Evolutionary conservation across 2,888 invertebrate genomes (phyloP).

Genomic region (Andrena chrysosceles): DNA sequence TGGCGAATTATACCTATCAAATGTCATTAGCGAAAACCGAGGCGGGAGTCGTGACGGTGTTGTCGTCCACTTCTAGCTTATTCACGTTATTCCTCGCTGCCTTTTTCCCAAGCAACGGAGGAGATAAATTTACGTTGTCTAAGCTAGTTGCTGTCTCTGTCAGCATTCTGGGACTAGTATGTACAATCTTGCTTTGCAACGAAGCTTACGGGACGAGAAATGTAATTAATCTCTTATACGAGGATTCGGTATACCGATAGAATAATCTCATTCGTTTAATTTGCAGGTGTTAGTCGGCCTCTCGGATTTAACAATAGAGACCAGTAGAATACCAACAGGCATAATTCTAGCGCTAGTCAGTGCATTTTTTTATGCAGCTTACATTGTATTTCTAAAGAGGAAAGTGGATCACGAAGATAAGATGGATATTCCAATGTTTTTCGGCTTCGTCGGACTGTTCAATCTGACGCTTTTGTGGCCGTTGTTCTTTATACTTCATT

Average conservation of each 20-base stretch:
- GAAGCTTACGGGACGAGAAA: not conserved
- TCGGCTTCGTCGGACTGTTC: conserved; percentile 97
- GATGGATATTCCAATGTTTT: conserved; percentile 97
- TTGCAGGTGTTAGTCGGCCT: conserved; percentile 91
- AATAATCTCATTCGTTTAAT: conserved; percentile 53
- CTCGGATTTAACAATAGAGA: conserved; percentile 89
- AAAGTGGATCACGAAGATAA: conserved; percentile 97
- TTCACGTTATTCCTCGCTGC: conserved; percentile 95
- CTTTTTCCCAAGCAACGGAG: conserved; percentile 92
- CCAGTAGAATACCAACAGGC: conserved; percentile 90
- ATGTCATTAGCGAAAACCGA: conserved; percentile 93
- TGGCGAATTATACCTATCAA: conserved; percentile 97
- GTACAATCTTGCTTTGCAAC: conserved; percentile 78
- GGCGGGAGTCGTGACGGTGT: conserved; percentile 94
- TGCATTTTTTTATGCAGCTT: conserved; percentile 95
- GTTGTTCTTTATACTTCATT: conserved; percentile 94
- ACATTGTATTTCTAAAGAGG: conserved; percentile 94
- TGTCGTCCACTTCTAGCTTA: conserved; percentile 95
- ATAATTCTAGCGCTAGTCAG: conserved; percentile 93
- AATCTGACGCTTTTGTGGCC: conserved; percentile 96
- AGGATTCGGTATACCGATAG: not conserved
- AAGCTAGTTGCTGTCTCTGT: conserved; percentile 93
- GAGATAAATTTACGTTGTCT: conserved; percentile 94
- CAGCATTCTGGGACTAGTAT: conserved; percentile 92
- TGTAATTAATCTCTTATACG: not conserved